Percentiles rank a stretch among this genome's conserved stretches.
These are phyloP conservation scores for Eurytoma adleriae DNA, from an alignment of 2,888 invertebrate species.

Conservation along the genomic window DNA sequence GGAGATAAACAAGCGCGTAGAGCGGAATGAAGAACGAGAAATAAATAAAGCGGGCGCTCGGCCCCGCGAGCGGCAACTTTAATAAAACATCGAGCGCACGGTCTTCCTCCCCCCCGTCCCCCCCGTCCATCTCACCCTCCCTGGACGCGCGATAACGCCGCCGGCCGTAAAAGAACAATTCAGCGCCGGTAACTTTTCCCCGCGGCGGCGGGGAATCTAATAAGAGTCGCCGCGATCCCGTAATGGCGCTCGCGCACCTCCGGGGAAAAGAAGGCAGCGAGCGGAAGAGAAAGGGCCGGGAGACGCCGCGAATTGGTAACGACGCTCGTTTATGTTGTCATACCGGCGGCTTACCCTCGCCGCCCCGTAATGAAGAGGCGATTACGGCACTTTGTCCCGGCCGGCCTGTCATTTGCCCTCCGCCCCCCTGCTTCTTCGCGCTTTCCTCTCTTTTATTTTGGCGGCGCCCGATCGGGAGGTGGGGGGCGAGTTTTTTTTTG, in stretches of 20 bases:
- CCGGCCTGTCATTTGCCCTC: constrained; percentile 20
- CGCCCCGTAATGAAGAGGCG: constrained; percentile 28
- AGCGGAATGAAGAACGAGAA: neutral
- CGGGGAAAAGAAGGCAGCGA: neutral
- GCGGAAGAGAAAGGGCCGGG: constrained; percentile 2
- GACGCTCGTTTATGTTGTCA: constrained; percentile 42
- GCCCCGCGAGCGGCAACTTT: constrained; percentile 40
- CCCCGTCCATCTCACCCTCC: neutral
- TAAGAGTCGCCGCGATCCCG: constrained; percentile 37
- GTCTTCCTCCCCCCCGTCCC: constrained; percentile 2
- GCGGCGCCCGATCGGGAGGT: neutral
- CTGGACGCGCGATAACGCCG: constrained; percentile 39
- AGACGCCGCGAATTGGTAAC: constrained; percentile 39
- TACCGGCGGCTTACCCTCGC: constrained; percentile 7
- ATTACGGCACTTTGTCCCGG: constrained; percentile 22
- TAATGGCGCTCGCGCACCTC: neutral
- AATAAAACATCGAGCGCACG: constrained; percentile 58
- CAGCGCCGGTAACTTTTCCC: constrained; percentile 46
- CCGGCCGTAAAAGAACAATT: constrained; percentile 57
- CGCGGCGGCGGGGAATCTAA: constrained; percentile 45
- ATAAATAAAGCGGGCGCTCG: constrained; percentile 21
- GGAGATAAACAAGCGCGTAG: neutral
- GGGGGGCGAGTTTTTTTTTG: neutral
- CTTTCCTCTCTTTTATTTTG: neutral
- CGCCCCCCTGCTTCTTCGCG: neutral